phyloP scores from a whole-genome alignment of 2,797 vertebrate species.

The Graptemys geographica region DNA sequence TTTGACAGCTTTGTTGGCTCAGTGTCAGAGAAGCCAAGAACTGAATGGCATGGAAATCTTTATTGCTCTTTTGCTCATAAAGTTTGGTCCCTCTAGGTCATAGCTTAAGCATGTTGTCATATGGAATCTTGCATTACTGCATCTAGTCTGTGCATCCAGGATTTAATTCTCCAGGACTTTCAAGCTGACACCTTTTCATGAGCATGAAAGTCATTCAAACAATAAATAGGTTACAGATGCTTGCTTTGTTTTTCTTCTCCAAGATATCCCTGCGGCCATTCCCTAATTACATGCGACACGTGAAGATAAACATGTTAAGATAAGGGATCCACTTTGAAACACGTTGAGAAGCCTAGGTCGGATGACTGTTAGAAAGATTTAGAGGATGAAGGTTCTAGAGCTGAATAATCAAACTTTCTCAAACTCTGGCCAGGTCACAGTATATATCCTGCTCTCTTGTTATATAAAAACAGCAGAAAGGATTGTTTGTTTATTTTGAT shows the following conservation, averaged over 20 bases:
- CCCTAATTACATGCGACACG: not conserved
- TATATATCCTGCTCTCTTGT: not conserved
- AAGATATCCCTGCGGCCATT: not conserved
- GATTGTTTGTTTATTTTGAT: accelerated
- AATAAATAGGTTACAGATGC: not conserved
- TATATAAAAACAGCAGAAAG: not conserved
- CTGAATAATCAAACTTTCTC: not conserved
- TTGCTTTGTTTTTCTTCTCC: not conserved
- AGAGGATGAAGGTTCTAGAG: not conserved
- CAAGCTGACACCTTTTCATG: not conserved
- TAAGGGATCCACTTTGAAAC: not conserved
- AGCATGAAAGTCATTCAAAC: not conserved
- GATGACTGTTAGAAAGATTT: not conserved
- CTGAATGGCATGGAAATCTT: not conserved
- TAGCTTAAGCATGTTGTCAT: accelerated
- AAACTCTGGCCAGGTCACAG: not conserved
- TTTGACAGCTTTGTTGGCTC: no score
- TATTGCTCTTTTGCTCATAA: accelerated
- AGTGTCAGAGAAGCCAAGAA: not conserved
- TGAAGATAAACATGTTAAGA: not conserved
- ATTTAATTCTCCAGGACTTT: not conserved
- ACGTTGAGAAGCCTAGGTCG: not conserved
- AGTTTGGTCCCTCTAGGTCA: not conserved
- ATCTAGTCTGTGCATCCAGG: not conserved
- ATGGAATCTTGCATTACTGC: not conserved